These are phyloP conservation scores for Metacarcinus magister DNA, from an alignment of 2,888 invertebrate species.

Conservation along the genomic window DNA sequence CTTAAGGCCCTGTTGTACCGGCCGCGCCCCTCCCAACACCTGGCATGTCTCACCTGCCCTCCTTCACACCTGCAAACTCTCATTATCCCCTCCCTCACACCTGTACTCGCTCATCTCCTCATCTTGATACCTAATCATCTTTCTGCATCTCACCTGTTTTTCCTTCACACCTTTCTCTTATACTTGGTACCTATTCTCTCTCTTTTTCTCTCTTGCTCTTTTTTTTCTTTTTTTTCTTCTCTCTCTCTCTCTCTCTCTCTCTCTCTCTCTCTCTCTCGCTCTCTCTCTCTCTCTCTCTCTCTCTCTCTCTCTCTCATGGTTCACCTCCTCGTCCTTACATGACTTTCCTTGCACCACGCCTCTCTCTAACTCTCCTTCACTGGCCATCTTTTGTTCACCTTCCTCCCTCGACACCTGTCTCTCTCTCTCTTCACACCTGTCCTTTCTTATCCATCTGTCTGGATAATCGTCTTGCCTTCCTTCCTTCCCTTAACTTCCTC, in stretches of 20 bases:
- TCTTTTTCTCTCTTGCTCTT: neutral
- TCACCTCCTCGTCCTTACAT: neutral
- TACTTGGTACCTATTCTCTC: neutral
- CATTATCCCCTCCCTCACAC: neutral
- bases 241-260: neutral
- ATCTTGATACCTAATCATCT: neutral
- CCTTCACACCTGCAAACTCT: neutral
- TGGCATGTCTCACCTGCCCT: neutral
- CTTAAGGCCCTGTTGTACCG: neutral
- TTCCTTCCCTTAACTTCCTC: too few species aligned
- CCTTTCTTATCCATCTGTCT: neutral
- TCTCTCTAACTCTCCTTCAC: neutral
- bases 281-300: neutral
- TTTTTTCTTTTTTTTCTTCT: too few species aligned
- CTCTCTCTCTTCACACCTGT: neutral
- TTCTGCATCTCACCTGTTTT: neutral
- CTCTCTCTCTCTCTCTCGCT: neutral
- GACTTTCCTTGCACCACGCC: neutral
- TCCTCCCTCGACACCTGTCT: neutral
- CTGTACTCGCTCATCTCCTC: neutral
- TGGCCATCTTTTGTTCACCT: neutral
- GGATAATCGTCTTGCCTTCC: neutral
- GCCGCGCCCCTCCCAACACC: neutral
- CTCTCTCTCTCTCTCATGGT: too few species aligned
- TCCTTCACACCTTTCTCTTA: neutral